Base-by-base conservation (phyloP, 1,140 invertebrate genomes). In the Brachionus sp. region DNA sequence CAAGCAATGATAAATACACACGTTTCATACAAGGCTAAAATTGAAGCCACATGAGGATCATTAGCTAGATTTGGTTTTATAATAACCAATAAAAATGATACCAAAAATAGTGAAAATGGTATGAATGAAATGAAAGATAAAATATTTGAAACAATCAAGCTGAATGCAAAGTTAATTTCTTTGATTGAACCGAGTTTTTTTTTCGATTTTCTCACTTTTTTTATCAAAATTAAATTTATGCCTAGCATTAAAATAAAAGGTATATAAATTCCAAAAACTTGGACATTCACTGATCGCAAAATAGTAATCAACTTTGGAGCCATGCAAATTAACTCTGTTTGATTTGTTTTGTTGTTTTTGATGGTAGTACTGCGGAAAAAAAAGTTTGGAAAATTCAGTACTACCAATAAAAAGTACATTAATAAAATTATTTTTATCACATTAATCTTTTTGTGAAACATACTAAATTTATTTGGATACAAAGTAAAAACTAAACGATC, bases 101-200 rank as follows among this genome's bases (percentile, higher is more conserved):
- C n/a, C 62, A 66, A 66, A 66, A 66, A 66, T 29, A 66, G 23
- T 9, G 62, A 66, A 66, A 66, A 66, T 25, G 62, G 62, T 29
- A 66, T 66, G n/a, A 66, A 66, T 29, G 33, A 66, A 66, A 66
- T 29, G 2, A 66, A 66, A 66, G 29, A 66, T 4, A 66, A 16
- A 66, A 66, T 35, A n/a, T 66, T 66, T 2, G 62, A 66, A 66
- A 29, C 25, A 12, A 66, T 66, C 16, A 66, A n/a, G 29, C 19
- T 35, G 29, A 66, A 66, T 25, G 33, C 33, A 66, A 66, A 66
- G 29, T 66, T 9, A 12, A 66, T 33, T 29, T 66, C 62, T 66
- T 66, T 29, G 9, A 29, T 23, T 33, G 23, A 33, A 19, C 12
- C 33, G 3, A 66, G 29, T 29, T 66, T 66, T 35, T 29, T 66